These are phyloP conservation scores for Acrocyrtus sp. DNA, from an alignment of 2,888 invertebrate genomes.

Conservation along the genomic window DNA sequence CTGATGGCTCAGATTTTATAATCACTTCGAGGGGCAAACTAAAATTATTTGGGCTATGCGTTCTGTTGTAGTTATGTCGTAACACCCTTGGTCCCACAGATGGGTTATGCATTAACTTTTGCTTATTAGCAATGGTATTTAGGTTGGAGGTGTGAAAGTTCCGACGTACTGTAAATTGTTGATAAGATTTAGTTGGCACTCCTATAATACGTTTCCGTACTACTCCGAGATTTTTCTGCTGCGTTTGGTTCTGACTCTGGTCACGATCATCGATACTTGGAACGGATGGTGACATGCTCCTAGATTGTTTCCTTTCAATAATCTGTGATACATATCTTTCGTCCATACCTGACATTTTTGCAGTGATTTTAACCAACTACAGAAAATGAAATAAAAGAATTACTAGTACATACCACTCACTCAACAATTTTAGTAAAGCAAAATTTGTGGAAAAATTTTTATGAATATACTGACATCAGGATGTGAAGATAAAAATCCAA, in stretches of 20 bases:
- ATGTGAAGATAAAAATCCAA: neutral
- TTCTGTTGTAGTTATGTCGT: too few relatives aligned
- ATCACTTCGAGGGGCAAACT: constrained; percentile 20
- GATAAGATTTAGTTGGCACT: neutral
- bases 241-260: neutral
- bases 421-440: neutral
- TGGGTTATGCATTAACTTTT: neutral
- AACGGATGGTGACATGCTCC: too few relatives aligned
- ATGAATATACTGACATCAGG: constrained; percentile 19
- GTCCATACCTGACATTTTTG: constrained; percentile 16
- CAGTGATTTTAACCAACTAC: constrained; percentile 22
- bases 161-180: neutral
- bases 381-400: neutral
- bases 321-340: neutral
- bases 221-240: too few relatives aligned
- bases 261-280: too few relatives aligned
- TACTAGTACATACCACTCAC: neutral
- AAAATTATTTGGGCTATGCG: neutral
- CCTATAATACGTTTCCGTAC: too few relatives aligned
- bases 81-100: neutral
- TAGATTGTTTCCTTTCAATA: neutral
- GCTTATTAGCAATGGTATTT: too few relatives aligned
- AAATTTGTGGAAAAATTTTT: neutral
- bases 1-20: constrained; percentile 14
- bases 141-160: too few relatives aligned